phyloP scores from a whole-genome alignment of 2,888 invertebrate genomes.

The Temnothorax unifasciatus region DNA sequence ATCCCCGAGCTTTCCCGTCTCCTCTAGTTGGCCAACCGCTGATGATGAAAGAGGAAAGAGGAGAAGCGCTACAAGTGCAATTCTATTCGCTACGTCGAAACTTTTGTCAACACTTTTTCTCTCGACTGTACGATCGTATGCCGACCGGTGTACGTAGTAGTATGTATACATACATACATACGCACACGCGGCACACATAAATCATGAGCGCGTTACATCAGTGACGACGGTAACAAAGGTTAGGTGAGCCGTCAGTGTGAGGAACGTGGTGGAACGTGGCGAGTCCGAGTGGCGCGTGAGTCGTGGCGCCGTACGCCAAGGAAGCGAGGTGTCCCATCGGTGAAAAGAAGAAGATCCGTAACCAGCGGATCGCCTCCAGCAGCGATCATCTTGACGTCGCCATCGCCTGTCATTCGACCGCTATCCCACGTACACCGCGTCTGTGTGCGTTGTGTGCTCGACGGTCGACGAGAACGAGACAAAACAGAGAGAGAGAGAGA shows the following conservation, averaged over 20 bases:
- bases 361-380: too few species aligned
- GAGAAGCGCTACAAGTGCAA: neutral
- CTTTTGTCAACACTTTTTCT: neutral
- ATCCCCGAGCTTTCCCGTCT: neutral
- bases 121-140: neutral
- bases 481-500: too few species aligned
- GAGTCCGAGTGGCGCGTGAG: constrained; percentile 22
- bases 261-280: constrained; percentile 73
- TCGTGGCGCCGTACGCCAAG: constrained; percentile 41
- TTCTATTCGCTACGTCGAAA: neutral
- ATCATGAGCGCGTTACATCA: constrained; percentile 47
- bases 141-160: too few species aligned
- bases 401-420: too few species aligned
- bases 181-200: neutral
- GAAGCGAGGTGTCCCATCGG: neutral
- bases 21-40: neutral
- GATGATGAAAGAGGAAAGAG: neutral
- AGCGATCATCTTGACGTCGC: neutral
- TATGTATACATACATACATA: too few species aligned
- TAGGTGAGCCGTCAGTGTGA: constrained; percentile 67
- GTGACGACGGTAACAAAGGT: constrained; percentile 69
- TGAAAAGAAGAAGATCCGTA: constrained; percentile 34
- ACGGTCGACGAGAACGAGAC: neutral
- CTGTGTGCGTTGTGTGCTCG: too few species aligned
- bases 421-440: too few species aligned